Conservation (phyloP, 2,113 vertebrate species). For the Etheostoma spectabile region DNA sequence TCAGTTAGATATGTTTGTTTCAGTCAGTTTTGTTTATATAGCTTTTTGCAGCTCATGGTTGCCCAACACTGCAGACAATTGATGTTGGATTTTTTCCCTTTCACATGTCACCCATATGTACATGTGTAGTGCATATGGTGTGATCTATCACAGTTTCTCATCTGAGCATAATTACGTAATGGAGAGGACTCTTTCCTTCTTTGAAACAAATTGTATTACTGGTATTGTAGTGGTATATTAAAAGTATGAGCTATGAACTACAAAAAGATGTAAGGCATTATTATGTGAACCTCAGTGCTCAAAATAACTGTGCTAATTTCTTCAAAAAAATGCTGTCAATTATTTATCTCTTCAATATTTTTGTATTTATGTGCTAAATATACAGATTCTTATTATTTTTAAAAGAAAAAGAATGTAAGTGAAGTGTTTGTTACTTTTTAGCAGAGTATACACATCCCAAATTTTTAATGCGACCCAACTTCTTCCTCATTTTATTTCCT, state of each 20-base stretch:
- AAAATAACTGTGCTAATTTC: not conserved
- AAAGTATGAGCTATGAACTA: slow-evolving; percentile 30
- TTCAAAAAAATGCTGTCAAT: not conserved
- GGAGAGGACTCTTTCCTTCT: not conserved
- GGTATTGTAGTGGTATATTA: slow-evolving; percentile 26
- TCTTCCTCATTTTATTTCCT: slow-evolving; percentile 26
- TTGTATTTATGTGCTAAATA: not conserved
- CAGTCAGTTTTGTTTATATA: not conserved
- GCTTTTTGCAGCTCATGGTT: not conserved
- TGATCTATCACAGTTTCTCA: slow-evolving; percentile 12
- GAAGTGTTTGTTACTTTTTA: not conserved
- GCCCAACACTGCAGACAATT: not conserved
- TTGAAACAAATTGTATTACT: not conserved
- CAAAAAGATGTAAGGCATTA: slow-evolving; percentile 5
- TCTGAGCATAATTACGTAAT: not conserved
- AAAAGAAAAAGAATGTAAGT: slow-evolving; percentile 10
- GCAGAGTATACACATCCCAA: not conserved
- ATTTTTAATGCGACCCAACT: slow-evolving; percentile 8
- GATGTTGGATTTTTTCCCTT: not conserved
- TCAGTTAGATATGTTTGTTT: not conserved
- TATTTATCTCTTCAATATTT: not conserved
- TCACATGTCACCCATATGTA: not conserved
- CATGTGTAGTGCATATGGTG: not conserved
- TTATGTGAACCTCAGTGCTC: not conserved
- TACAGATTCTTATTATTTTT: not conserved